Evolutionary conservation across 2,797 vertebrate genomes (phyloP), one percentile per base, ranked within the genome.

Genomic region (Zalophus californianus): DNA sequence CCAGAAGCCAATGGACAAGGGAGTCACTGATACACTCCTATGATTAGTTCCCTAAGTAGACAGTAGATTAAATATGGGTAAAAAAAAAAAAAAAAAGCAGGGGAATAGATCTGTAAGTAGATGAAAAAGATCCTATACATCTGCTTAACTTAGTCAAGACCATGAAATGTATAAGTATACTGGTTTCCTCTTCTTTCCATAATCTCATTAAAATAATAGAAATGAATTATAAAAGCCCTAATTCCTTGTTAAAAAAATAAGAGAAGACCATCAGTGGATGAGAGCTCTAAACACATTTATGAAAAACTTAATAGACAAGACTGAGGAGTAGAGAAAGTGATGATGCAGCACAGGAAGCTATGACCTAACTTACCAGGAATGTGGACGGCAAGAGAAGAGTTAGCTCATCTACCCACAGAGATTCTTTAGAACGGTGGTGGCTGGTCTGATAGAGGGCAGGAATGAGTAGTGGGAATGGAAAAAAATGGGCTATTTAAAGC

Each of bases 401-500:
- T 58, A 86, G 32, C 4, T 41, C 2, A 0, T 38, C 4, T 16
- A 23, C 10, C 2, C 2, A 5, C 0, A 32, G 48, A 21, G 41
- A 70, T 25, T 23, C 62, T 29, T 12, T 44, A 50, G 23, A 70
- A 16, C 3, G 0, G 0, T 5, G 0, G 25, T 58, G 29, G 29
- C 60, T 90, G 12, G 3, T n/a, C 21, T 77, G 35, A 50, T 13
- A 35, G 13, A 91, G 20, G n/a, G 35, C 5, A 82, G 13, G 23
- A 86, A 3, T n/a, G 8, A 83, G 27, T n/a, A 70, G 2, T 70
- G 23, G 12, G 32, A 4, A 50, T 35, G 15, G 25, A 86, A 92
- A 73, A 44, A 80, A 44, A 32, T 44, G 32, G 5, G 15, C 10
- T 23, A 58, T 35, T 32, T 79, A 92, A 92, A 78, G 14, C 6